phyloP scores from a whole-genome alignment of 2,113 vertebrate genomes.

The Pelecanoides urinatrix region DNA sequence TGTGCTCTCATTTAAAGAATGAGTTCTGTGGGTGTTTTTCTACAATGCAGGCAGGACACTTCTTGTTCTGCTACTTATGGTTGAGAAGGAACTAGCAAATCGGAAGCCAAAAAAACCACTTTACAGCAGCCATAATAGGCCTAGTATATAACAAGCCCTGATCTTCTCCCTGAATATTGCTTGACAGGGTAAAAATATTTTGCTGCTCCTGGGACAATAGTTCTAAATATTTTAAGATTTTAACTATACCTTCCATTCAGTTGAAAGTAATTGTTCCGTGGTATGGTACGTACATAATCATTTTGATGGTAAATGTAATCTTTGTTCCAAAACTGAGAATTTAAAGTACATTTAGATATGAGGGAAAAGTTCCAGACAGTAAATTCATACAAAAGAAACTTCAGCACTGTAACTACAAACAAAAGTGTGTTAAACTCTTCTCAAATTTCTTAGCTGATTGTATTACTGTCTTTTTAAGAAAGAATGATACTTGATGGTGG shows the following conservation, averaged over 20 bases:
- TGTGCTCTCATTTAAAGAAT: not conserved
- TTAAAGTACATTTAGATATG: not conserved
- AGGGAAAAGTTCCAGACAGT: not conserved
- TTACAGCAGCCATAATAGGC: not conserved
- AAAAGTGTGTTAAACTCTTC: not conserved
- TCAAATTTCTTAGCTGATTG: not conserved
- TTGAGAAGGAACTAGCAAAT: not conserved
- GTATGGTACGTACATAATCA: accelerated
- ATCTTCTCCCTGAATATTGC: not conserved
- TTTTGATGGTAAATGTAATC: not conserved
- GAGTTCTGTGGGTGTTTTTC: not conserved
- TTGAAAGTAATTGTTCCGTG: not conserved
- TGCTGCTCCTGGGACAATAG: not conserved
- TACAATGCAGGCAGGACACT: not conserved
- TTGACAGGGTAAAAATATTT: not conserved
- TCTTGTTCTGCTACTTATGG: not conserved
- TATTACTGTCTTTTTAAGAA: not conserved
- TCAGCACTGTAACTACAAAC: not conserved
- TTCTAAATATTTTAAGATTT: not conserved
- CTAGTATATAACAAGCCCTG: not conserved
- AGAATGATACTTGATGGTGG: not conserved
- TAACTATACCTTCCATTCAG: not conserved
- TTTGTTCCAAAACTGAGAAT: not conserved
- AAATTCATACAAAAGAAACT: not conserved
- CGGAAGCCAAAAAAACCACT: not conserved